Evolutionary conservation across 2,113 vertebrate genomes (phyloP), one percentile per base, ranked within the genome.

Genomic region (Bubo blakistoni): DNA sequence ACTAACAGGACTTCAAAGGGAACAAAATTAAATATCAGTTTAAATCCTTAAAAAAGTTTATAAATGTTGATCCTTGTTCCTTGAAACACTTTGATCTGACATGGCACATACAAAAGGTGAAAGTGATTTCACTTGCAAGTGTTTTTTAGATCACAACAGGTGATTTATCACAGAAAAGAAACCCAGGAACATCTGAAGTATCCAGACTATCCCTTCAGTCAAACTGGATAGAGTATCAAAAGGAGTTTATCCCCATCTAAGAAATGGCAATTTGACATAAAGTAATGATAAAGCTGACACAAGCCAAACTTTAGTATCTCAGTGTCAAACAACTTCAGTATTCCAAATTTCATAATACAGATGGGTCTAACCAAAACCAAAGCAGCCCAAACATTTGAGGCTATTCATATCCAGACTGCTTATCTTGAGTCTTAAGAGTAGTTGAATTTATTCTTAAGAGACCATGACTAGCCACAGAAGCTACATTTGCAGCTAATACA

Each of bases 401-500:
- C 32, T 61, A 52, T 77, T 80, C 70, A 22, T 49, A 91, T 59
- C 12, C 49, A 93, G 52, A 81, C 16, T 81, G 19, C 66, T 85
- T 95, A 61, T 52, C 71, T 47, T 63, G n/a, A 81, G 40, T 81
- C 49, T 89, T 79, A 65, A 49, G 13, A 47, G 88, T 29, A 72
- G 44, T 29, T 86, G 70, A 66, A 80, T 74, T 86, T 95, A 80
- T 95, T 92, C 67, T 81, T 85, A 49, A 92, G 77, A 72, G 58
- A 85, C 58, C 1, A 1, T 61, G 78, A 87, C 77, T 88, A 88
- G 67, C 47, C 85, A 96, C 66, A 71, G 72, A 90, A 76, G 32
- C 77, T 90, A 51, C 58, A 77, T 78, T 96, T 94, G 94, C 87
- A 94, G 47, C 65, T 95, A 92, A 96, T 94, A 76, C 74, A 96